Evolutionary conservation across 2,113 vertebrate species (phyloP).

Genomic region (Anseranas semipalmata): DNA sequence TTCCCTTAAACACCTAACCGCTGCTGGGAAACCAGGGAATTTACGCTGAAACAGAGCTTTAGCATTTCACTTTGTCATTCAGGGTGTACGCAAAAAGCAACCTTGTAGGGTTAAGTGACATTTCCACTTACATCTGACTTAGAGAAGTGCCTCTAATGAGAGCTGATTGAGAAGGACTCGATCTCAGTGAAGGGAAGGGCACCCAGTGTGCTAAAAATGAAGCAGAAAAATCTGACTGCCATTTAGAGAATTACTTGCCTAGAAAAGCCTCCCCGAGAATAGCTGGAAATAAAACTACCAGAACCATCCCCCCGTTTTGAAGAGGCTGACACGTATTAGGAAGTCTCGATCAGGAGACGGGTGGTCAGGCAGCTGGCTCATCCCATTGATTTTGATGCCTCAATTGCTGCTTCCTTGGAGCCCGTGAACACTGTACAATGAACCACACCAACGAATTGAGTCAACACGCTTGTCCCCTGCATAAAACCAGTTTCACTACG

Average conservation of each 20-base stretch:
- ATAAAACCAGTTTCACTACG: neutral
- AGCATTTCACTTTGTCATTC: neutral
- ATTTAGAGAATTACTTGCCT: neutral
- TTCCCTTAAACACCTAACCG: neutral
- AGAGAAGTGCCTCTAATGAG: neutral
- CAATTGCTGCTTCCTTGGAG: constrained; percentile 1
- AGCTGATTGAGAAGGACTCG: neutral
- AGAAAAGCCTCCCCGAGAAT: neutral
- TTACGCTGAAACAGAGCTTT: neutral
- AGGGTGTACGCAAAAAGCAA: neutral
- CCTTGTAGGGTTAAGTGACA: neutral
- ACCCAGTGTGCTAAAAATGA: neutral
- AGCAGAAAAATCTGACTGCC: neutral
- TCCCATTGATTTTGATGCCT: neutral
- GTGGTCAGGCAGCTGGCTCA: neutral
- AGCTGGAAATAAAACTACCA: rapidly evolving
- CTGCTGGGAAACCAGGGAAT: neutral
- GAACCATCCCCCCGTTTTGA: neutral
- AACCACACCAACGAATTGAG: neutral
- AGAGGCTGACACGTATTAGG: neutral
- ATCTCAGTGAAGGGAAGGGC: neutral
- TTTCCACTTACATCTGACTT: neutral
- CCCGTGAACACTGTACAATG: neutral
- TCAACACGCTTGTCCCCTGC: neutral
- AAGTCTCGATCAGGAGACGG: neutral